Evolutionary conservation across 2,888 invertebrate species (phyloP), one percentile per base, ranked within the genome.

Genomic region (Drosophila siamana): DNA sequence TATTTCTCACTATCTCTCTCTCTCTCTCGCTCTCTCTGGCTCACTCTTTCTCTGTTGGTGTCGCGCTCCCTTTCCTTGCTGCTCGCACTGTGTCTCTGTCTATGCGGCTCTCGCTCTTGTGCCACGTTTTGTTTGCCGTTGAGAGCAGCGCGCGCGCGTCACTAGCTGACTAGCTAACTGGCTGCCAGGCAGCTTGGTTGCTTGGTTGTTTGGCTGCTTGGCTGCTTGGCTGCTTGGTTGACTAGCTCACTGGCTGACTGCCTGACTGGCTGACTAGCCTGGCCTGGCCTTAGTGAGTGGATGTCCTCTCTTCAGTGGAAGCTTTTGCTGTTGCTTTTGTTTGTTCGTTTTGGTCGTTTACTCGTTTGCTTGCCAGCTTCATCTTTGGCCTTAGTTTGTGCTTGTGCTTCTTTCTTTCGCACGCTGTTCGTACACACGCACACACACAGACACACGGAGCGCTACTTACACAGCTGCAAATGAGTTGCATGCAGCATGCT

Each of bases 131-230:
- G 64, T 80, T 78, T 78, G 48, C 54, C 38, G 36, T 55, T 50
- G 82, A 81, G 80, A 86, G 82, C 54, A 66, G 78, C 63, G 61
- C 78, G 85, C 78, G 86, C 79, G 81, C 85, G 81, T 78, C 87
- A 60, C 67, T 57, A 63, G 85, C 85, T 80, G 59, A 64, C 75
- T 71, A 47, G 28, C 46, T 38, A 38, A 38, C 36, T 38, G 30
- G 30, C 30, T 30, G 30, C 30, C 30, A 13, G 36, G 36, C 36
- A 13, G 36, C 36, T 7, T 38, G 36, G 36, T 6, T 36, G 36
- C 13, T 11, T 33, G 11, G 30, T 13, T 38, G 13, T 54, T 81
- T 80, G 51, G 55, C 70, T 70, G 26, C 59, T 70, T 70, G 26
- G 46, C 46, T 19, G 19, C 1, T 3, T 19, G 19, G 2, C 19